These are phyloP conservation scores for Esox masquinongy DNA, from an alignment of 2,797 vertebrate species.

Conservation along the genomic window DNA sequence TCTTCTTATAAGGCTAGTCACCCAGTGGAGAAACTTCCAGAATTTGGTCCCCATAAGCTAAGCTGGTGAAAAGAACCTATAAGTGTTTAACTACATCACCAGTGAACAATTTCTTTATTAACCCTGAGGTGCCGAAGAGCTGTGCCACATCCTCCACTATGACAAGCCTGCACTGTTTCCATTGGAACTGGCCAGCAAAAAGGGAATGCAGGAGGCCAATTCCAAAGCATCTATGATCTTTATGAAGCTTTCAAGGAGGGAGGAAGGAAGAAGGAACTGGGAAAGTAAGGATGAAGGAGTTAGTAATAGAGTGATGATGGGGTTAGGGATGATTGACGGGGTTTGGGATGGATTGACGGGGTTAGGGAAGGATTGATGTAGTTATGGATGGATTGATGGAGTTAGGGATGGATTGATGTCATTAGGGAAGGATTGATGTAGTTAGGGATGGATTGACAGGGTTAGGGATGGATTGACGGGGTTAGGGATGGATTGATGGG, in stretches of 20 bases:
- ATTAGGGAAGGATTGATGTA: neutral
- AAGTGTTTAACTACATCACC: neutral
- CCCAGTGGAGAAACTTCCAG: neutral
- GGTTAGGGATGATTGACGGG: no score
- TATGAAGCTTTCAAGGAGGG: conserved; percentile 26
- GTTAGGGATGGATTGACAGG: no score
- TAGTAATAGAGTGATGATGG: no score
- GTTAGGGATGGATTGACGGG: no score
- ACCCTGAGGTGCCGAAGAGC: neutral
- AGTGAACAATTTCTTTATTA: neutral
- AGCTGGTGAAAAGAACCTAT: no score
- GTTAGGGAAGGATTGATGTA: no score
- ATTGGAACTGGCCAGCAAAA: conserved; percentile 12
- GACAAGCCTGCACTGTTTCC: neutral
- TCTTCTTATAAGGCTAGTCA: no score
- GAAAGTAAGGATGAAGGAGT: no score
- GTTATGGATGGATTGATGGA: neutral
- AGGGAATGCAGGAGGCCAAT: conserved; percentile 26
- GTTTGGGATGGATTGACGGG: no score
- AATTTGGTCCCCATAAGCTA: neutral
- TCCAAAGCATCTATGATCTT: conserved; percentile 38
- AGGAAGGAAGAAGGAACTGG: no score
- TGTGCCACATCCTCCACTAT: neutral
- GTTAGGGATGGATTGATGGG: no score
- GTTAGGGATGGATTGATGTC: no score